Evolutionary conservation across 2,113 vertebrate species (phyloP), one percentile per base, ranked within the genome.

Genomic region (Syngnathus scovelli): DNA sequence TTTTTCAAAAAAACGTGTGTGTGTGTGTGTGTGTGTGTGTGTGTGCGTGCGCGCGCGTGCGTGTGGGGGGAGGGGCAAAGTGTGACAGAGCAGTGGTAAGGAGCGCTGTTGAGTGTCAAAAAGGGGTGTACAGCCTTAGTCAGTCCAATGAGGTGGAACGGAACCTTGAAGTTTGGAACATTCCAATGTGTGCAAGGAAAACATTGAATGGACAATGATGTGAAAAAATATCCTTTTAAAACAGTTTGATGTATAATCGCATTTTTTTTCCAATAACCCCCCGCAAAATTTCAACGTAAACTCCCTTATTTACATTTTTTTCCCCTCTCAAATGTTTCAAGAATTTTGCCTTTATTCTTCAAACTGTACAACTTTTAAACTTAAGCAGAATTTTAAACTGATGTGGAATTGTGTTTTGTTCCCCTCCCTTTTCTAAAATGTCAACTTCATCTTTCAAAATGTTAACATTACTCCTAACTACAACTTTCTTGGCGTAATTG

Each of bases 151-250:
- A 54, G n/a, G 51, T 23, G 51, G 9, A 23, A 54, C 21, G n/a
- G 19, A 54, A 23, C 51, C 8, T 60, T 39, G 78, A 68, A 67
- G 33, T 74, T 73, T 61, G 52, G 63, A 71, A 71, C 70, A 62
- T 71, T 73, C 70, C 43, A 56, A 59, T 65, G 70, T 33, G 59
- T 52, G 51, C 44, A 51, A 48, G 67, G 69, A 41, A 46, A 4
- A 19, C 66, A 33, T 67, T 39, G 51, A 74, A 61, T 58, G 61
- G 74, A 56, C 72, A 33, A 33, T 21, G 18, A 54, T 7, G 1
- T 61, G 54, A 52, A 59, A 48, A 54, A 23, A 48, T 15, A 48
- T 16, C 9, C 1, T 48, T 48, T 48, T 18, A 48, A 48, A 44
- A 48, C 15, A 1, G 5, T 16, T 48, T 48, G 3, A 1, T 48